Percentiles rank a stretch among this genome's conserved stretches.
phyloP scores from a whole-genome alignment of 2,888 invertebrate species.

The Latheticus oryzae region DNA sequence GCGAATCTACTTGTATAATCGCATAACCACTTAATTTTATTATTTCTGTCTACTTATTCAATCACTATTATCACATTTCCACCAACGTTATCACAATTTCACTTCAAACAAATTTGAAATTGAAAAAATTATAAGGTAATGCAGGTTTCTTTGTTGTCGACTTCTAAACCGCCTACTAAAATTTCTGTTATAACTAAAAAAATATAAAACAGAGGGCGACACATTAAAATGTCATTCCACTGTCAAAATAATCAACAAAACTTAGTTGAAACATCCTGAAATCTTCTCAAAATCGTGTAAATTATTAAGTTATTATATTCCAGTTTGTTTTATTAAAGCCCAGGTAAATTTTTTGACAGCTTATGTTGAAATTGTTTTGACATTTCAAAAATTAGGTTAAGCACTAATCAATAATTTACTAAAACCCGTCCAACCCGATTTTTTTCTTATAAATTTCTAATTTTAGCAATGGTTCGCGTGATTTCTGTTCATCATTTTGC shows the following conservation, averaged over 20 bases:
- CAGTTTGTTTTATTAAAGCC: background rate
- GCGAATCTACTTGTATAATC: no score
- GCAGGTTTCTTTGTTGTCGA: no score
- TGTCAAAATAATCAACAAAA: constrained; percentile 36
- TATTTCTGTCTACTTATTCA: no score
- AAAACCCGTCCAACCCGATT: constrained; percentile 10
- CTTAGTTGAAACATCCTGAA: constrained; percentile 1
- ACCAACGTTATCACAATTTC: no score
- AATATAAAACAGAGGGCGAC: constrained; percentile 23
- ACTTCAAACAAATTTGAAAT: no score
- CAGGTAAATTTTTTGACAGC: background rate
- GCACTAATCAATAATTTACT: constrained; percentile 33
- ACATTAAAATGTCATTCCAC: constrained; percentile 21
- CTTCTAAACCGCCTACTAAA: no score
- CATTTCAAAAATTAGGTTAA: constrained; percentile 17
- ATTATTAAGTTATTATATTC: background rate
- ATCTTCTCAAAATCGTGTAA: constrained; percentile 1
- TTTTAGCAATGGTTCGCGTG: constrained; percentile 73
- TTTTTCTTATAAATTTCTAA: constrained; percentile 8
- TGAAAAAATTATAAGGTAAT: no score
- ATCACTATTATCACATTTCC: no score
- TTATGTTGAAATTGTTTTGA: background rate
- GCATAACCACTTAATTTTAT: no score
- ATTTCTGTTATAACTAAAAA: no score
- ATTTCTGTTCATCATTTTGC: constrained; percentile 77